These are phyloP conservation scores for Eremophila alpestris DNA, from an alignment of 2,797 vertebrate genomes.

Conservation along the genomic window DNA sequence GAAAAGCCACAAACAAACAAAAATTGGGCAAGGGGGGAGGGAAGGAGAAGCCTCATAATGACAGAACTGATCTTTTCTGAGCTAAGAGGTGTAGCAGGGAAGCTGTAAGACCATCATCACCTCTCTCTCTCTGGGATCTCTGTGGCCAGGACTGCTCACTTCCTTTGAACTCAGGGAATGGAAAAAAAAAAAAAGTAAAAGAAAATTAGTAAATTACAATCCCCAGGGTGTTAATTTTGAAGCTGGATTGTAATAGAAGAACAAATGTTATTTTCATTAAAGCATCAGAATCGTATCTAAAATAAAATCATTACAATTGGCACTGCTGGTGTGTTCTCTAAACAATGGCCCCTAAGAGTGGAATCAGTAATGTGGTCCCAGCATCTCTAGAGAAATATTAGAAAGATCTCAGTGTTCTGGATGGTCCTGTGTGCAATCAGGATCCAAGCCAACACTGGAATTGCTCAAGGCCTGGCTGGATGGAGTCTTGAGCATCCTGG, in stretches of 20 bases:
- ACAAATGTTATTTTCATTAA: background rate
- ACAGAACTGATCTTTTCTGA: background rate
- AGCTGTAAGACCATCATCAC: background rate
- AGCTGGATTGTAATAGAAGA: background rate
- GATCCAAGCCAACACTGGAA: background rate
- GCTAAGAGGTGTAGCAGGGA: background rate
- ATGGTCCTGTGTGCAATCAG: background rate
- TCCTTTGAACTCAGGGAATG: background rate
- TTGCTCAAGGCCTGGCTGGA: background rate
- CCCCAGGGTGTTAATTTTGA: background rate
- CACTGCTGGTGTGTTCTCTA: background rate
- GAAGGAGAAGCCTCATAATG: background rate
- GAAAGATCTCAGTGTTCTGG: background rate
- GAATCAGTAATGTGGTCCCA: background rate
- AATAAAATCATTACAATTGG: background rate
- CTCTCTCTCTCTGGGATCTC: background rate
- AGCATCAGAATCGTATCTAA: background rate
- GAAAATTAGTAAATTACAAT: background rate
- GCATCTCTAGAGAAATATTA: background rate
- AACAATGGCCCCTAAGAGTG: rapidly evolving
- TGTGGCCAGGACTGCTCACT: background rate
- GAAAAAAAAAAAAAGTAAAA: background rate
- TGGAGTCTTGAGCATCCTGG: background rate
- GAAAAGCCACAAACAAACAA: too few species aligned
- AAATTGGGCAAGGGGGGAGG: rapidly evolving